phyloP scores from a whole-genome alignment of 1,140 invertebrate genomes.

The Laupala kohalensis region DNA sequence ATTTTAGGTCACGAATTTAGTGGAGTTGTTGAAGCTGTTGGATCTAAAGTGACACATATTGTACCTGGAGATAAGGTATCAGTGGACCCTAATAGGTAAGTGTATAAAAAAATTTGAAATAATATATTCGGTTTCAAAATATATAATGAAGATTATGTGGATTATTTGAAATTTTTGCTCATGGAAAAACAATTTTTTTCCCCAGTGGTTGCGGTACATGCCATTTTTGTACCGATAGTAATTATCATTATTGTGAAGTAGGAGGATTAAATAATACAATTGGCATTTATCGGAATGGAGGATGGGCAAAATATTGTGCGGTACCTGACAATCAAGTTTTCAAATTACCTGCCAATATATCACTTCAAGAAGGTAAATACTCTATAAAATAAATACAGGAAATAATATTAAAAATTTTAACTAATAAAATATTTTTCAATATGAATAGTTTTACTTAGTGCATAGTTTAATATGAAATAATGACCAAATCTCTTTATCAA shows the following conservation, averaged over 20 bases:
- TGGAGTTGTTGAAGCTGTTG: slow-evolving; percentile 42
- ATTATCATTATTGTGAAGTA: slow-evolving; percentile 42
- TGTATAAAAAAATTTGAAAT: background rate
- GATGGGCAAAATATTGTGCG: slow-evolving; percentile 47
- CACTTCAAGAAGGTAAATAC: slow-evolving; percentile 37
- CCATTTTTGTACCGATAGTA: slow-evolving; percentile 38
- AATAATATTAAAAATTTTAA: too few species aligned
- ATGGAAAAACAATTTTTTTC: background rate
- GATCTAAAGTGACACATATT: slow-evolving; percentile 38
- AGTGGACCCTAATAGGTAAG: slow-evolving; percentile 49
- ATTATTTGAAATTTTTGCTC: background rate
- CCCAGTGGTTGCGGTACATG: slow-evolving; percentile 44
- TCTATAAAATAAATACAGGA: too few species aligned
- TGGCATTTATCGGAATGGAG: slow-evolving; percentile 49
- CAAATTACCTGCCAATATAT: slow-evolving; percentile 34
- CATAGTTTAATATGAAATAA: too few species aligned
- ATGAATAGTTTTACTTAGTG: too few species aligned
- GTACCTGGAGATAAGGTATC: slow-evolving; percentile 48
- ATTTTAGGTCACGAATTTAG: slow-evolving; percentile 58
- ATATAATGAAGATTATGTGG: too few species aligned
- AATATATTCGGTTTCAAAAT: background rate
- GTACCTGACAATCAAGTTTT: slow-evolving; percentile 45
- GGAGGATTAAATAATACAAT: slow-evolving; percentile 47
- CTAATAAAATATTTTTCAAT: too few species aligned
- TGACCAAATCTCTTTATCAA: too few species aligned